Evolutionary conservation across 2,797 vertebrate genomes (phyloP), one percentile per base, ranked within the genome.

Genomic region (Spinus olivaceus): DNA sequence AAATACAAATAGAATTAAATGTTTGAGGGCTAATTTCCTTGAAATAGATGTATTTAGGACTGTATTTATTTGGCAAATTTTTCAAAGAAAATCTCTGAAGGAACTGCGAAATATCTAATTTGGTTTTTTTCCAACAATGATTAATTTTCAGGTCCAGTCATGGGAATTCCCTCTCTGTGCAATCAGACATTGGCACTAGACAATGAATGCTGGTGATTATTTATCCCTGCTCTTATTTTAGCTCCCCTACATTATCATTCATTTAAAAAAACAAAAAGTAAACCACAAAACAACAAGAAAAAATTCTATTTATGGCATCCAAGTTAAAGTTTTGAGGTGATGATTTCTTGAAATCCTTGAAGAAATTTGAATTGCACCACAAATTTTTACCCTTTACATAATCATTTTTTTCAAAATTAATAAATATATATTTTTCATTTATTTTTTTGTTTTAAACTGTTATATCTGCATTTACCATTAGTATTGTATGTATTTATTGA

Each of bases 21-120:
- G 2, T 76, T 46, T 44, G 14, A 61, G 5, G 5, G 8, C 22
- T 67, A 24, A 9, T 60, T 80, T 80, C 16, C 4, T 56, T 51
- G 7, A 14, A 63, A 66, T 7, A 50, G 59, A 90, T 15, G 15
- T 69, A 79, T 60, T 65, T 81, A 35, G 8, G 66, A 6, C 10
- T 59, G 19, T 23, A 22, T 49, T 54, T 56, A 1, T 80, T 19
- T 56, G 9, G 32, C 11, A 77, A 32, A 66, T 25, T 30, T 8
- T 37, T 53, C 47, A 59, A 70, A 56, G 54, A 71, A 78, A 73
- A 83, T 56, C 10, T 22, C 16, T 30, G 25, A 83, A 83, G 15
- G 21, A 20, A 32, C 4, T 11, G 20, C 6, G 13, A 49, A 37
- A 63, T 15, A 1, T 18, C 0, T 49, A 2, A 6, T 19, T 57